Evolutionary conservation across 2,797 vertebrate species (phyloP).

Genomic region (Gobionotothen gibberifrons): DNA sequence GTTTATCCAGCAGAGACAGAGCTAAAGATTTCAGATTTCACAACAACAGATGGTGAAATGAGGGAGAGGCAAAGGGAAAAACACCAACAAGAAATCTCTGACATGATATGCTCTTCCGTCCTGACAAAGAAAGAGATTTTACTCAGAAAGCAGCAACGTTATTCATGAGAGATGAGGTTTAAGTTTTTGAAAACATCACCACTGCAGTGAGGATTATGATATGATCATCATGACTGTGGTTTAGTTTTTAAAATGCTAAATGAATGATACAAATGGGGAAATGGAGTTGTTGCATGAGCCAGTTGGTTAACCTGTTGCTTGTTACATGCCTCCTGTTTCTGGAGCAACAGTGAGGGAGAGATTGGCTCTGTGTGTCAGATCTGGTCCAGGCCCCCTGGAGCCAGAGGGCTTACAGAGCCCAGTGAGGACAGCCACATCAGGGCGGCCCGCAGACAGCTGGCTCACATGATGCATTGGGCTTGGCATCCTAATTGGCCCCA

Average conservation of each 20-base stretch:
- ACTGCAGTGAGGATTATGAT: constrained; percentile 22
- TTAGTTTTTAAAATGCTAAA: constrained; percentile 30
- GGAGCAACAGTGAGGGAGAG: constrained; percentile 16
- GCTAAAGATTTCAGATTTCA: constrained; percentile 47
- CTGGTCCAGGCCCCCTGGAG: constrained; percentile 60
- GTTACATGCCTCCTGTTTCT: constrained; percentile 27
- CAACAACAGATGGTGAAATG: constrained; percentile 60
- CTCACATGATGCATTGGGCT: constrained; percentile 75
- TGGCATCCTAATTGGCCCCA: constrained; percentile 81
- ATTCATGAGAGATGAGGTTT: constrained; percentile 52
- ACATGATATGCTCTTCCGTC: constrained; percentile 24
- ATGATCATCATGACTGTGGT: constrained; percentile 6
- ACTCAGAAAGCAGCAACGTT: constrained; percentile 31
- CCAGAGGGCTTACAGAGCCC: constrained; percentile 62
- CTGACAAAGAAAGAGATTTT: constrained; percentile 43
- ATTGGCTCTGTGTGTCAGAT: constrained; percentile 50
- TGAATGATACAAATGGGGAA: constrained; percentile 42
- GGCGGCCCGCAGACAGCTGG: constrained; percentile 78
- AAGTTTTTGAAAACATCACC: constrained; percentile 32
- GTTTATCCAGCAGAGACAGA: constrained; percentile 53
- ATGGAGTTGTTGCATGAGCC: constrained; percentile 27
- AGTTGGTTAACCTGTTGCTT: constrained; percentile 62
- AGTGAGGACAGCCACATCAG: constrained; percentile 71
- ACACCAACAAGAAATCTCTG: constrained; percentile 28
- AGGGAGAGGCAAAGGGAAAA: constrained; percentile 37